phyloP scores from a whole-genome alignment of 2,797 vertebrate species.

The Apodemus agrarius region DNA sequence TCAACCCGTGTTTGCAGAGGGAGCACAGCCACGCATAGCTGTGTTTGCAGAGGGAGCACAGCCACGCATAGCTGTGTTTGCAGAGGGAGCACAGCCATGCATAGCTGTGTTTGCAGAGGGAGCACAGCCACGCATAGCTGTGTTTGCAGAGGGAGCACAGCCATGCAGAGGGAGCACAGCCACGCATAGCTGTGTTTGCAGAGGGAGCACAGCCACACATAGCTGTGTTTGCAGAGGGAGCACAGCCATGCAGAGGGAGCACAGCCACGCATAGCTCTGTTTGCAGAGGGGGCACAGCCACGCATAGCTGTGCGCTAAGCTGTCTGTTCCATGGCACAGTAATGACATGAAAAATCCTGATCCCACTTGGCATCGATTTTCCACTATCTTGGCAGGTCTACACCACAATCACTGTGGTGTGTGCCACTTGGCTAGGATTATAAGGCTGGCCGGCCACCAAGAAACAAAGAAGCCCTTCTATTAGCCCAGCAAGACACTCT shows the following conservation, averaged over 20 bases:
- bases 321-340: not conserved
- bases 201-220: not conserved
- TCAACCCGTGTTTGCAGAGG: not conserved
- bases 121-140: not conserved
- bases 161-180: too few relatives aligned
- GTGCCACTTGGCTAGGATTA: slow-evolving; percentile 55
- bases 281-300: too few relatives aligned
- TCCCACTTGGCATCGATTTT: slow-evolving; percentile 64
- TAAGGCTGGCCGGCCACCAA: slow-evolving; percentile 63
- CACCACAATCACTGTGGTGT: slow-evolving; percentile 64
- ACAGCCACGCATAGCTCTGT: not conserved
- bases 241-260: not conserved
- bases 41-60: too few relatives aligned
- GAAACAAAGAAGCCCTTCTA: slow-evolving; percentile 63
- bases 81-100: not conserved
- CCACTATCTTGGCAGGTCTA: slow-evolving; percentile 58
- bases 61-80: not conserved
- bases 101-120: not conserved
- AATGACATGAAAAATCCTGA: slow-evolving; percentile 51
- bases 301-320: not conserved
- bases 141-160: too few relatives aligned
- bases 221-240: too few relatives aligned
- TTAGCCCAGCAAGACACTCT: slow-evolving; percentile 52
- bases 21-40: not conserved
- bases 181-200: too few relatives aligned